Evolutionary conservation across 2,888 invertebrate genomes (phyloP), one percentile per base, ranked within the genome.

Genomic region (Acrocyrtus sp.): DNA sequence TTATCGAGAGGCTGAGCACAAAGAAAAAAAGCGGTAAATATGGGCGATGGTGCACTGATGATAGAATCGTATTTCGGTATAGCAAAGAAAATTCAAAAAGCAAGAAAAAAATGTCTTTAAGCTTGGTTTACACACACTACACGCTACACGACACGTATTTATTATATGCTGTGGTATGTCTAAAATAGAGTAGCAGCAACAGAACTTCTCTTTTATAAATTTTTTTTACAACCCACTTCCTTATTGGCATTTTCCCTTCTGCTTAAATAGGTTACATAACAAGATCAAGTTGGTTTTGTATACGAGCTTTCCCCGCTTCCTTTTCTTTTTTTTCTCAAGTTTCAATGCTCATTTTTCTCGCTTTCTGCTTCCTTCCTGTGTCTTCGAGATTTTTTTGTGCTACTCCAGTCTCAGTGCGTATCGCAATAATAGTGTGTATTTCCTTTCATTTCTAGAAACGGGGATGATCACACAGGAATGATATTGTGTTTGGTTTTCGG

Each of bases 221-320:
- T 41, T 53, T 68, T 60, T 68, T 68, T 68, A 68, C 68, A 68
- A 68, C 68, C 60, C 68, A 60, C 68, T 68, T 68, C 68, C 68
- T 60, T 68, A 68, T 68, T 68, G 53, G 53, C 68, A 48, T 58
- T 67, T 67, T 51, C 27, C 57, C 29, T 60, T 60, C 60, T 67
- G 58, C 68, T 60, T 68, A 68, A 68, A 68, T 68, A 60, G 68
- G 60, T 68, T 68, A 60, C 60, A 60, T 60, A 68, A 68, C 68
- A 68, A 68, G 68, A 68, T 68, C 68, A 68, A 68, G 41, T 60
- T 29, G 41, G 22, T 66, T 39, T 45, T 57, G 41, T 58, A 57
- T 24, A 54, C 29, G 24, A n/a, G 17, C 47, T 19, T 65, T 17
- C 50, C 34, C 22, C 27, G 34, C 39, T 27, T 29, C 17, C 39